Base-by-base conservation (phyloP, 64 coral and sea anemone species). In the Actinia tenebrosa region DNA sequence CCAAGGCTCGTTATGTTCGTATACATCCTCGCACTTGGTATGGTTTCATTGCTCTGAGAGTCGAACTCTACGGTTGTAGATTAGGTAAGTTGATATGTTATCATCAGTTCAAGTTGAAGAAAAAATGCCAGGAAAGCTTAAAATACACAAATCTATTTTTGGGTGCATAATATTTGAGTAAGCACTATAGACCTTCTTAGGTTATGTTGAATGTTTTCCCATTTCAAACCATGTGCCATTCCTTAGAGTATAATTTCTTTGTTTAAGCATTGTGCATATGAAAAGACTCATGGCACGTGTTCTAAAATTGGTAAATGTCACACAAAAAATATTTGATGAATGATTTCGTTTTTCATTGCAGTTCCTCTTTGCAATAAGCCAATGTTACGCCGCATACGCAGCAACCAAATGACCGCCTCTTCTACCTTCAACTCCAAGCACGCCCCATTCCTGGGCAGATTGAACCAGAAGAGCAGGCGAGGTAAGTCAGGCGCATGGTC, bases 1-100 rank as follows among this genome's bases (percentile, higher is more conserved):
- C 88, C 64, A 72, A 89, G 25, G 88, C 88, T 46, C 85, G 68
- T 4, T 80, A 87, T 19, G 71, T 94, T 5, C 92, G 92, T 55
- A 80, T 94, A 45, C 75, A 94, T 59, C 92, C 92, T 26, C 44
- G 84, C 19, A 86, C 79, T 6, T 94, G 88, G 88, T 55, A 94
- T 52, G 53, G 63, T 55, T 86, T 81, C 50, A 86, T 89, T 80
- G 85, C 83, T 50, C 66, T 94, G 83, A 79, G 92, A 25, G 83
- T 89, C 13, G 92, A 94, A 60, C 42, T 94, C 18, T 94, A 94
- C 69, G 92, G 92, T 11, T 78, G 69, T 47, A 46, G 66, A 78
- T 45, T 78, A 54, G 64, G 86, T 88, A 54, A 88, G 27, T n/a
- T 81, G 45, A 20, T 23, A 37, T 44, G 4, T 19, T 44, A 8